Conservation (phyloP, 1,140 invertebrate species). For the Drosophila nigrodunni region DNA sequence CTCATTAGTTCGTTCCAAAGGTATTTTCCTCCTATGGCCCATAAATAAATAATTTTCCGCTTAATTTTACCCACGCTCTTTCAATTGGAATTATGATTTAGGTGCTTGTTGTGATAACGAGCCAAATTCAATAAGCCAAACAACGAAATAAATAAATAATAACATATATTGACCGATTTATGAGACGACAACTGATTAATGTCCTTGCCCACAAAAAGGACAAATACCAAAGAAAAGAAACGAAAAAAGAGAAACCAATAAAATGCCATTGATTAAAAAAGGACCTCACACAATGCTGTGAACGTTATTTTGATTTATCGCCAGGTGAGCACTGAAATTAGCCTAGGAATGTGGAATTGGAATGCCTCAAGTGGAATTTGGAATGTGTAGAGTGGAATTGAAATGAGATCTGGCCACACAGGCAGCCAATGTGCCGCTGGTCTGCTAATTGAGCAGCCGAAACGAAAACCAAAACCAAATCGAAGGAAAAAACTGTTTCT, state of each 20-base stretch:
- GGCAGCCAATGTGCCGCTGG: conserved; percentile 47
- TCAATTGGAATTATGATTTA: conserved; percentile 76
- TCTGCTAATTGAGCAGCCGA: conserved; percentile 63
- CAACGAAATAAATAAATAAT: conserved; percentile 57
- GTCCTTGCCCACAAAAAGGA: conserved; percentile 41
- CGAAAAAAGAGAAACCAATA: conserved; percentile 14
- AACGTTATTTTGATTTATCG: conserved; percentile 73
- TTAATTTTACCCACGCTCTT: conserved; percentile 42
- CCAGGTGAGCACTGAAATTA: conserved; percentile 53
- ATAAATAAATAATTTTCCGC: conserved; percentile 19
- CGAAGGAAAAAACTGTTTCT: conserved; percentile 14
- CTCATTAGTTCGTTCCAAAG: conserved; percentile 23
- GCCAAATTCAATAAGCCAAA: conserved; percentile 55
- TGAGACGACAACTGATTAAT: conserved; percentile 63
- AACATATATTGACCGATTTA: conserved; percentile 50
- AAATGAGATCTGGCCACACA: conserved; percentile 38
- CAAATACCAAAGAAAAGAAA: conserved; percentile 23
- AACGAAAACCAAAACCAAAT: background rate
- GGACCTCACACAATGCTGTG: conserved; percentile 61
- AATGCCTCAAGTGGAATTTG: conserved; percentile 8
- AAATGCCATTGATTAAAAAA: conserved; percentile 67
- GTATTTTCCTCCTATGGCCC: conserved; percentile 28
- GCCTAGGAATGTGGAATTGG: conserved; percentile 56
- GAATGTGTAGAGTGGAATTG: conserved; percentile 16
- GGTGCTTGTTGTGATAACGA: conserved; percentile 63